These are phyloP conservation scores for Nematolebias whitei DNA, from an alignment of 2,113 vertebrate genomes.

Conservation along the genomic window DNA sequence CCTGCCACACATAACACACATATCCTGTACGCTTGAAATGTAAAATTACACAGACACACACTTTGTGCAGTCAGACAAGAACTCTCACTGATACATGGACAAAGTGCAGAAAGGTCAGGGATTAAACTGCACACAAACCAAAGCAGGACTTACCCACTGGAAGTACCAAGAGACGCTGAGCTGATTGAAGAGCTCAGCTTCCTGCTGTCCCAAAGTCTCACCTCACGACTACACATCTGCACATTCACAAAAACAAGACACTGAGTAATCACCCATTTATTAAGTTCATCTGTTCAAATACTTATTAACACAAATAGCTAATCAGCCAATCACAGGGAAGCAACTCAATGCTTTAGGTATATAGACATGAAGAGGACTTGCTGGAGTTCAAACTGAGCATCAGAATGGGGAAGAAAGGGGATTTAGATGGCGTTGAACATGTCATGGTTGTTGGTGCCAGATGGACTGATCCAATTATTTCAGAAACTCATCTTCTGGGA, in stretches of 20 bases:
- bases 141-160: slow-evolving; percentile 84
- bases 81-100: slow-evolving; percentile 1
- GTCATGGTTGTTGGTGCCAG: too few species aligned
- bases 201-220: slow-evolving; percentile 89
- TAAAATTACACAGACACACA: slow-evolving; percentile 24
- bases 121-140: background rate
- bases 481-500: too few species aligned
- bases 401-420: too few species aligned
- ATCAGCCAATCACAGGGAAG: too few species aligned
- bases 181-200: slow-evolving; percentile 77
- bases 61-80: slow-evolving; percentile 14
- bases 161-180: slow-evolving; percentile 82
- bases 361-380: too few species aligned
- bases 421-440: too few species aligned
- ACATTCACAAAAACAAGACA: slow-evolving; percentile 13
- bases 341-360: too few species aligned
- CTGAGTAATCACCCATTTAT: background rate
- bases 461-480: too few species aligned
- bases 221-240: slow-evolving; percentile 88
- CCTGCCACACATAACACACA: slow-evolving; percentile 6
- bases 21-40: background rate
- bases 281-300: too few species aligned
- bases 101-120: slow-evolving; percentile 3
- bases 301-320: too few species aligned
- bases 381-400: too few species aligned